Conservation (phyloP, 2,113 vertebrate genomes). For the Gnathonemus longibarbis region DNA sequence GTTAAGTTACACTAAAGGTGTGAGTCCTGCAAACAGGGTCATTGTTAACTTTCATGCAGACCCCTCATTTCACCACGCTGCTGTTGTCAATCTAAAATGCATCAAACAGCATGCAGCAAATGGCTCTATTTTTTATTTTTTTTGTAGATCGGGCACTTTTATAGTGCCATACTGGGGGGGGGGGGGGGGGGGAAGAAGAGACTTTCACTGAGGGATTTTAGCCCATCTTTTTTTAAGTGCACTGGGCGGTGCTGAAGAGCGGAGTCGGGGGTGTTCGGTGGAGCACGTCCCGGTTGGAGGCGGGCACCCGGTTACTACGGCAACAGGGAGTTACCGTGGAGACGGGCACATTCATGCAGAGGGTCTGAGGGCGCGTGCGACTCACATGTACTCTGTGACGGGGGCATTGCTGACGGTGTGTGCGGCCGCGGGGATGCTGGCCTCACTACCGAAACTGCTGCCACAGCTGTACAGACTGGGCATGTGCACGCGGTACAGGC, state of each 20-base stretch:
- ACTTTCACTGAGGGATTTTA: background rate
- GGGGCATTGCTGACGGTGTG: constrained; percentile 98
- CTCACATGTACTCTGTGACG: constrained; percentile 97
- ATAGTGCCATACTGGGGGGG: background rate
- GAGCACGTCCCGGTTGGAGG: background rate
- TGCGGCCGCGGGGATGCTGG: constrained; percentile 88
- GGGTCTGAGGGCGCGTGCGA: constrained; percentile 25
- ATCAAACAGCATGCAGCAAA: background rate
- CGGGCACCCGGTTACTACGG: background rate
- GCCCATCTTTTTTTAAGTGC: background rate
- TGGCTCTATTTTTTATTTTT: too few species aligned
- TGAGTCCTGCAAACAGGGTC: background rate
- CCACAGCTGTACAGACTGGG: constrained; percentile 97
- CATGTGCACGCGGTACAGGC: constrained; percentile 97
- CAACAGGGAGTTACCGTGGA: background rate
- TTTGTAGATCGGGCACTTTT: background rate
- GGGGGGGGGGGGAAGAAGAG: background rate
- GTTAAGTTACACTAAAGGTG: background rate
- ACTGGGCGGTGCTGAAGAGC: background rate
- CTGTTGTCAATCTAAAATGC: background rate
- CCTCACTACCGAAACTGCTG: constrained; percentile 97
- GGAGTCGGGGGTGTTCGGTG: background rate
- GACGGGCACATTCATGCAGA: constrained; percentile 1
- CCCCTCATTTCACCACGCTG: background rate
- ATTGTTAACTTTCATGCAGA: background rate